Base-by-base conservation (phyloP, 2,888 invertebrate species). In the Mystacides longicornis region DNA sequence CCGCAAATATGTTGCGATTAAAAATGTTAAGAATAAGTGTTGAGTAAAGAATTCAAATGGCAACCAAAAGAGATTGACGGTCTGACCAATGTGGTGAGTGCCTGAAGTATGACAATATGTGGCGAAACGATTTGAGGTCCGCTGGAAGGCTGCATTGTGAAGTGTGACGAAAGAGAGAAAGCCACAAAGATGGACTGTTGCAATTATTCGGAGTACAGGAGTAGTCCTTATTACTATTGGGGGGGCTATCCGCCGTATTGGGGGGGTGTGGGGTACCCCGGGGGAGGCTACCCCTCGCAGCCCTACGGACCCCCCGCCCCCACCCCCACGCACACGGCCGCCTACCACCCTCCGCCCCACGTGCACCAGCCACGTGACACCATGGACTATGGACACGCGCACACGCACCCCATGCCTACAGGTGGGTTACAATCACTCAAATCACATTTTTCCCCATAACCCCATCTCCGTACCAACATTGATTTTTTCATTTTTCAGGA, bases 181-280 rank as follows among this genome's bases (percentile, higher is more conserved):
- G 23, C 16, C 7, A 16, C 21, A 33, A 37, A 19, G 27, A 77
- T 77, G 77, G 77, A 77, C 67, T 76, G 77, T 71, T 77, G 75
- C 71, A 74, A 75, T 68, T 76, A 75, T 74, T 71, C 71, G 67
- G 74, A 74, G 71, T 74, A 72, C 68, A 74, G 65, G 66, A 67
- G 52, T 51, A 56, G 52, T 22, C 51, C 54, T 27, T 49, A 46
- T 46, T 56, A 56, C 42, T 52, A 52, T 37, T 54, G 51, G 42
- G 47, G 49, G 49, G 49, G 33, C 45, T 23, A n/a, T 27, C 37
- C 49, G 37, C 27, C 43, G 70, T 71, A 70, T 46, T 68, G 68
- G 64, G 60, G 66, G 64, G 67, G 67, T 64, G 66, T 67, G 62
- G 68, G 68, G 63, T 65, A 52, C 43, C 68, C 68, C 66, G 73